These are phyloP conservation scores for Nemapogon koenigi DNA, from an alignment of 2,888 invertebrate genomes.

Conservation along the genomic window DNA sequence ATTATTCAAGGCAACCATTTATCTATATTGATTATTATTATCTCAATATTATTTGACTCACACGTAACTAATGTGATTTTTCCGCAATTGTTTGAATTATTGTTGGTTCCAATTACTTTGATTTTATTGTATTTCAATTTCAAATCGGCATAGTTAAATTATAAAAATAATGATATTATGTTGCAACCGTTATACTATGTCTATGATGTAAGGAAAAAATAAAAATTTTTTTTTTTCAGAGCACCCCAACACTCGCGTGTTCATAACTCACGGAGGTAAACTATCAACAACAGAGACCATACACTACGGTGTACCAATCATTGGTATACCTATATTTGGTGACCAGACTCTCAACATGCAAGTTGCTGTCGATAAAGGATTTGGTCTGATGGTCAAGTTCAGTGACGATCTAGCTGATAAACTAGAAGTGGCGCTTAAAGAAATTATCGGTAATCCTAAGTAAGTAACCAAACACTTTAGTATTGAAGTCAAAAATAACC, in stretches of 20 bases:
- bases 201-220: neutral
- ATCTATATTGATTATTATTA: no score
- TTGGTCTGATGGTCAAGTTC: constrained; percentile 48
- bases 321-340: constrained; percentile 65
- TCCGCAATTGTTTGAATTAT: no score
- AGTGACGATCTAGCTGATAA: constrained; percentile 40
- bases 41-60: no score
- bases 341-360: constrained; percentile 62
- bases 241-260: constrained; percentile 21
- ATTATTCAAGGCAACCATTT: no score
- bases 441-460: constrained; percentile 40
- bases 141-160: no score
- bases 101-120: no score
- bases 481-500: no score
- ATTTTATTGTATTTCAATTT: no score
- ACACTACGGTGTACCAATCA: constrained; percentile 59
- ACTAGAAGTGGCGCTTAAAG: constrained; percentile 35
- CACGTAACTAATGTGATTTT: no score
- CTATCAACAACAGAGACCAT: constrained; percentile 62
- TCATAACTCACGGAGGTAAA: constrained; percentile 64
- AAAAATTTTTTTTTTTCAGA: constrained; percentile 22
- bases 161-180: no score
- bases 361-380: constrained; percentile 48
- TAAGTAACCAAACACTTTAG: no score
- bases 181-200: no score